These are phyloP conservation scores for Halictus rubicundus DNA, from an alignment of 1,140 invertebrate species.

Conservation along the genomic window DNA sequence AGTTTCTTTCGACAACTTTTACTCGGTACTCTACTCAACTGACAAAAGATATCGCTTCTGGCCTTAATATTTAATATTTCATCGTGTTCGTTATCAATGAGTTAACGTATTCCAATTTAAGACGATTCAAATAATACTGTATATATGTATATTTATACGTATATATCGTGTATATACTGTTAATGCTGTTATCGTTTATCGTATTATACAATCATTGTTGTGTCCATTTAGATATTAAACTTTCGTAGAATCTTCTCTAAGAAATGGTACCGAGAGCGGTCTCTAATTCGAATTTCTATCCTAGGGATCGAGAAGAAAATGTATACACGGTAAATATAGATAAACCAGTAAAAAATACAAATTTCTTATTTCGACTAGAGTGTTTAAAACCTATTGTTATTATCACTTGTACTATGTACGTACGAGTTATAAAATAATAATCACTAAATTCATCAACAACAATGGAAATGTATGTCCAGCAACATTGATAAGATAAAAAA, in stretches of 20 bases:
- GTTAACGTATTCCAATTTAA: constrained; percentile 4
- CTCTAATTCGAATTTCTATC: constrained; percentile 30
- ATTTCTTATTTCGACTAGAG: constrained; percentile 56
- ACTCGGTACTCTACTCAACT: not conserved
- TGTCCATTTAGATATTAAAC: constrained; percentile 11
- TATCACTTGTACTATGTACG: constrained; percentile 46
- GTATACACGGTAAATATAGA: constrained; percentile 38
- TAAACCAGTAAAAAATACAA: constrained; percentile 49
- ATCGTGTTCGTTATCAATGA: constrained; percentile 26
- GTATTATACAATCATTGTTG: constrained; percentile 14
- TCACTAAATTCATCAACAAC: constrained; percentile 51
- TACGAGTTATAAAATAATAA: constrained; percentile 50
- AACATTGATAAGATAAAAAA: constrained; percentile 43
- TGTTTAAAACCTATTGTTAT: constrained; percentile 58
- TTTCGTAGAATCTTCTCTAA: constrained; percentile 35
- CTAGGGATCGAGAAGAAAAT: constrained; percentile 34
- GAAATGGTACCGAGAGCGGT: constrained; percentile 15
- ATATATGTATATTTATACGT: not conserved
- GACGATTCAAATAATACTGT: constrained; percentile 46
- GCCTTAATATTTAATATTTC: constrained; percentile 16
- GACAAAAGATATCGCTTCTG: constrained; percentile 26
- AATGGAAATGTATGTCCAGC: constrained; percentile 47
- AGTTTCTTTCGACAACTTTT: not conserved
- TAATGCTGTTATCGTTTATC: constrained; percentile 9
- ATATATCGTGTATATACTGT: not conserved